Percentiles rank a stretch among this genome's conserved stretches.
Evolutionary conservation across 2,888 invertebrate genomes (phyloP).

Genomic region (Xanthorhoe designata): DNA sequence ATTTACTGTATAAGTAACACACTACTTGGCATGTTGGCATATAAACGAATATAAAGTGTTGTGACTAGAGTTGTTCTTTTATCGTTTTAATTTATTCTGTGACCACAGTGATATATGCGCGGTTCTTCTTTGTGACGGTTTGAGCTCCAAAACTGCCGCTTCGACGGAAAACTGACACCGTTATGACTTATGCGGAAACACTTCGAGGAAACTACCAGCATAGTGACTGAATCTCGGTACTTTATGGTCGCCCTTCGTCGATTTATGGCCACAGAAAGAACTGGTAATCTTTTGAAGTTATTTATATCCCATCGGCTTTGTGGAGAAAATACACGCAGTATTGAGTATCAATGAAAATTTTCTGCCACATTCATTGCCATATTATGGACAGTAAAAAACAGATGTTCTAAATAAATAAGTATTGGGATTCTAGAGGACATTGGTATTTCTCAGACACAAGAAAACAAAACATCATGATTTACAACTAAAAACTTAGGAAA

Average conservation of each 20-base stretch:
- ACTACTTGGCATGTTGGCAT: no score
- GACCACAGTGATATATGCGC: conserved; percentile 29
- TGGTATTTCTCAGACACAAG: background rate
- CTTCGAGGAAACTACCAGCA: conserved; percentile 53
- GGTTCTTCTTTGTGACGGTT: conserved; percentile 33
- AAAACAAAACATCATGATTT: background rate
- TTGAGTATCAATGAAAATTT: conserved; percentile 25
- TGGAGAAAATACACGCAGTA: conserved; percentile 22
- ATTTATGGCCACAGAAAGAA: conserved; percentile 40
- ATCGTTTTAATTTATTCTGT: conserved; percentile 29
- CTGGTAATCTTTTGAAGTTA: conserved; percentile 32
- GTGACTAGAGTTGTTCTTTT: conserved; percentile 1
- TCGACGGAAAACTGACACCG: conserved; percentile 56
- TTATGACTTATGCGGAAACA: conserved; percentile 59
- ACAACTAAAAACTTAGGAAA: background rate
- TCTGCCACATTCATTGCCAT: conserved; percentile 17
- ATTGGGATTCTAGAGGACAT: background rate
- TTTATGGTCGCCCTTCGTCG: conserved; percentile 43
- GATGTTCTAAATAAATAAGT: background rate
- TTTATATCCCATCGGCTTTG: conserved; percentile 27
- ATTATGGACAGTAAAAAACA: conserved; percentile 15
- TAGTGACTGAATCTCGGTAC: conserved; percentile 44
- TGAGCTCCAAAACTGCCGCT: conserved; percentile 44
- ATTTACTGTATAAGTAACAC: background rate
- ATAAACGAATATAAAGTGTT: background rate